phyloP scores from a whole-genome alignment of 2,888 invertebrate genomes.

The Sinohyriopsis cumingii region DNA sequence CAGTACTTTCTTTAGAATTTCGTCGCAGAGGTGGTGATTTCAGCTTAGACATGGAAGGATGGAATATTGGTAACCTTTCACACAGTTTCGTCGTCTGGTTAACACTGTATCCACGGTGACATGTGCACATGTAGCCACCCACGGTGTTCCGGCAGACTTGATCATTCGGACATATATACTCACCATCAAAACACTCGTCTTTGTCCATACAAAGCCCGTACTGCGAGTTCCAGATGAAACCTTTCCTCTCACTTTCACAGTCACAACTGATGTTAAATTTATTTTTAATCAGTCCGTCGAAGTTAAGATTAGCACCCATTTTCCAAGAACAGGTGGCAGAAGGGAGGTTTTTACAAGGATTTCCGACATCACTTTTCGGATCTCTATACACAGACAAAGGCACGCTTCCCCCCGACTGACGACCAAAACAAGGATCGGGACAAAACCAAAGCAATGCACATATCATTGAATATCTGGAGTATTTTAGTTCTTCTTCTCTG shows the following conservation, averaged over 20 bases:
- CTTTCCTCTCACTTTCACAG: slow-evolving; percentile 41
- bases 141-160: slow-evolving; percentile 48
- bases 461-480: slow-evolving; percentile 26
- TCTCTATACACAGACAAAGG: neutral
- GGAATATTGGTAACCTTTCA: slow-evolving; percentile 30
- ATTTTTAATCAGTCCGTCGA: slow-evolving; percentile 54
- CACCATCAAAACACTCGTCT: slow-evolving; percentile 51
- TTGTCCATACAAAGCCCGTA: slow-evolving; percentile 52
- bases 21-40: neutral
- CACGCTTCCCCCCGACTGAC: slow-evolving; percentile 35
- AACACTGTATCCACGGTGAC: slow-evolving; percentile 38
- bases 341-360: slow-evolving; percentile 47
- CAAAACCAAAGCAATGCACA: slow-evolving; percentile 63
- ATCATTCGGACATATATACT: slow-evolving; percentile 23
- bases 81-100: slow-evolving; percentile 30
- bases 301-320: slow-evolving; percentile 43
- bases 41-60: slow-evolving; percentile 16
- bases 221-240: slow-evolving; percentile 51
- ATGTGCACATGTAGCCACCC: slow-evolving; percentile 49
- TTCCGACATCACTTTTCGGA: slow-evolving; percentile 29
- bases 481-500: slow-evolving; percentile 5
- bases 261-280: slow-evolving; percentile 57
- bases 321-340: slow-evolving; percentile 32
- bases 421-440: slow-evolving; percentile 61
- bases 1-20: neutral